A percentile compares a stretch with the other conserved stretches of the same genome.
Conservation (phyloP, 2,888 invertebrate species). For the Diarsia rubi region DNA sequence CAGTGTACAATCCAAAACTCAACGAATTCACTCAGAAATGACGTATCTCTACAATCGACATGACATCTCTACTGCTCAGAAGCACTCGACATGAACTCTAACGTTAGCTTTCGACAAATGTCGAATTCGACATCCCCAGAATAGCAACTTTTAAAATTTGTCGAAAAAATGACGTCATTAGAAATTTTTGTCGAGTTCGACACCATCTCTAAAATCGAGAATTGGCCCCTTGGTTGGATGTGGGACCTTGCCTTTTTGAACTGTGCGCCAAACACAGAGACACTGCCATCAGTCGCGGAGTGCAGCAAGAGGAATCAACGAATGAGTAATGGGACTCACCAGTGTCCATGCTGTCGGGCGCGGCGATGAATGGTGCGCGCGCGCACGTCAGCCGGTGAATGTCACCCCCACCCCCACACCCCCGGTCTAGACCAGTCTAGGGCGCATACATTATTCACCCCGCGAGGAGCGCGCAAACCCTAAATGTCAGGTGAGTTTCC, state of each 20-base stretch:
- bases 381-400: slow-evolving; percentile 51
- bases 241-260: not conserved
- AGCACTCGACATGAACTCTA: too few species aligned
- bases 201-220: too few species aligned
- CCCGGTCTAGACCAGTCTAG: slow-evolving; percentile 70
- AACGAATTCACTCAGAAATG: too few species aligned
- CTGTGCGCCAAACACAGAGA: not conserved
- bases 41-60: too few species aligned
- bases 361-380: slow-evolving; percentile 66
- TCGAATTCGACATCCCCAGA: too few species aligned
- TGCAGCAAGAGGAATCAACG: slow-evolving; percentile 8
- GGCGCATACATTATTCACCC: slow-evolving; percentile 75
- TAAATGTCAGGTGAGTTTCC: slow-evolving; percentile 81
- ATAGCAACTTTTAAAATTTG: too few species aligned
- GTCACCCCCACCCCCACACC: slow-evolving; percentile 63
- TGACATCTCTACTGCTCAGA: too few species aligned
- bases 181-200: too few species aligned
- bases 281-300: not conserved
- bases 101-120: too few species aligned
- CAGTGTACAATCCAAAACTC: too few species aligned
- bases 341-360: slow-evolving; percentile 73
- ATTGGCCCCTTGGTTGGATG: not conserved
- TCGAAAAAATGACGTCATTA: too few species aligned
- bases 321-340: slow-evolving; percentile 74
- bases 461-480: slow-evolving; percentile 74